Conservation (phyloP, 1,140 invertebrate species). For the Camponotus pennsylvanicus region DNA sequence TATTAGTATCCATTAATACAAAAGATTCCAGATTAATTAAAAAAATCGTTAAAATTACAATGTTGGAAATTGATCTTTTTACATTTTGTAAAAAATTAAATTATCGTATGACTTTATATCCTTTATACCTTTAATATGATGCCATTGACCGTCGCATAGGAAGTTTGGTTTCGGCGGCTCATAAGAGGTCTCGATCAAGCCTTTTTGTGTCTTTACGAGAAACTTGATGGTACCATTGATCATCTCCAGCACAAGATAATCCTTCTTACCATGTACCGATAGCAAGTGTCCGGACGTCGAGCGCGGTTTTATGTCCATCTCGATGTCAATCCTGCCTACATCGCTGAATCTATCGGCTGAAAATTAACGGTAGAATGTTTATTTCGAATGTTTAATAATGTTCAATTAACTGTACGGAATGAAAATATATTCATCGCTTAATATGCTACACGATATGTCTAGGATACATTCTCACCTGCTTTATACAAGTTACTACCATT, state of each 20-base stretch:
- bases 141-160: slow-evolving; percentile 98
- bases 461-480: slow-evolving; percentile 86
- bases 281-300: slow-evolving; percentile 93
- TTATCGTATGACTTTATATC: slow-evolving; percentile 87
- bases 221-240: slow-evolving; percentile 94
- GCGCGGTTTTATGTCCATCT: slow-evolving; percentile 95
- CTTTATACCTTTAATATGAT: slow-evolving; percentile 92
- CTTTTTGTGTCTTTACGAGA: slow-evolving; percentile 94
- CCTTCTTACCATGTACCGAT: slow-evolving; percentile 92
- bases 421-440: neutral
- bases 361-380: slow-evolving; percentile 47
- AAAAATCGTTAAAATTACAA: slow-evolving; percentile 21
- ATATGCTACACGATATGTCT: neutral
- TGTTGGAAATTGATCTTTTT: neutral
- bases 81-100: neutral
- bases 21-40: slow-evolving; percentile 53
- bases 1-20: too few relatives aligned
- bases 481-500: slow-evolving; percentile 89
- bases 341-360: slow-evolving; percentile 90
- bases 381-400: neutral
- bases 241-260: slow-evolving; percentile 95
- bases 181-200: slow-evolving; percentile 92
- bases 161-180: slow-evolving; percentile 90
- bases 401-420: neutral
- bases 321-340: slow-evolving; percentile 92